phyloP scores from a whole-genome alignment of 1,140 invertebrate species.

The Atta colombica region DNA sequence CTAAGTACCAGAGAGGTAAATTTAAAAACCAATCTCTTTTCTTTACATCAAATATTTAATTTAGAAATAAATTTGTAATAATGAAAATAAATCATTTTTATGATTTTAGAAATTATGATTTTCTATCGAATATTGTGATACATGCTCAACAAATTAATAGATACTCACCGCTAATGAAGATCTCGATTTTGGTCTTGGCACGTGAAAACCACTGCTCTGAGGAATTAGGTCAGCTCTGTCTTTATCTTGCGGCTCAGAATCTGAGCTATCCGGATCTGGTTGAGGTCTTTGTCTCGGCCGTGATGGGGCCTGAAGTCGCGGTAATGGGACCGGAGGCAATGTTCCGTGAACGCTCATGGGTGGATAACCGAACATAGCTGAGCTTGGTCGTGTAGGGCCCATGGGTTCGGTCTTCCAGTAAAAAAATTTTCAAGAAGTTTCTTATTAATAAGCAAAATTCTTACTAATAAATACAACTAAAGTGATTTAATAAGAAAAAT shows the following conservation, averaged over 20 bases:
- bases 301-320: constrained; percentile 86
- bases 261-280: constrained; percentile 86
- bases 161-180: constrained; percentile 90
- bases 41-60: neutral
- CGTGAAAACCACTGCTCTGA: constrained; percentile 86
- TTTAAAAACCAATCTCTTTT: neutral
- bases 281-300: constrained; percentile 81
- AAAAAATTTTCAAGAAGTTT: neutral
- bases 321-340: constrained; percentile 91
- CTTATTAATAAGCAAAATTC: neutral
- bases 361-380: constrained; percentile 93
- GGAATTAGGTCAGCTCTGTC: constrained; percentile 91
- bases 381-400: constrained; percentile 91
- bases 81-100: neutral
- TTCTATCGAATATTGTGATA: neutral
- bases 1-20: neutral
- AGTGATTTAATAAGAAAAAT: neutral
- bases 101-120: no score
- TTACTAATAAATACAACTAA: neutral
- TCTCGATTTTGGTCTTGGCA: constrained; percentile 93
- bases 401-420: constrained; percentile 89
- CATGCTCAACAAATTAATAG: neutral
- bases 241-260: constrained; percentile 89
- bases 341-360: constrained; percentile 88
- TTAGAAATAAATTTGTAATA: neutral